Percentiles rank a stretch among this genome's conserved stretches.
These are phyloP conservation scores for Coregonus ussuriensis DNA, from an alignment of 2,797 vertebrate species.

Conservation along the genomic window DNA sequence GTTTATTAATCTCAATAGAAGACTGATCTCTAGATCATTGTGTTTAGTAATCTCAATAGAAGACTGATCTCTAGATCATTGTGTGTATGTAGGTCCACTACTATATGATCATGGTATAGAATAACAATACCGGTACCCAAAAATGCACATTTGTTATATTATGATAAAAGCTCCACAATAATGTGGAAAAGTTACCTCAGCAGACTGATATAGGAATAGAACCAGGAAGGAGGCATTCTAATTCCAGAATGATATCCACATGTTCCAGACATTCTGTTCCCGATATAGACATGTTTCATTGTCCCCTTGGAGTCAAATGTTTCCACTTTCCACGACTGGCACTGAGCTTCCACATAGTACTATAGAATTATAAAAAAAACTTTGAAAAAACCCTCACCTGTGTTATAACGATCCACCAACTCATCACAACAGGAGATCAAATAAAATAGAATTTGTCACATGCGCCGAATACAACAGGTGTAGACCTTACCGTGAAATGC, in stretches of 20 bases:
- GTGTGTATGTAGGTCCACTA: not conserved
- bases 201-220: not conserved
- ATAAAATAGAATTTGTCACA: no score
- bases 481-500: no score
- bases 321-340: constrained; percentile 44
- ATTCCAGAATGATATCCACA: constrained; percentile 9
- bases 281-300: not conserved
- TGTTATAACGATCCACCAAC: no score
- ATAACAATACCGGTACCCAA: not conserved
- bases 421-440: no score
- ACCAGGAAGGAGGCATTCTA: not conserved
- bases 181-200: not conserved
- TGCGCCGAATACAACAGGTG: no score
- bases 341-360: constrained; percentile 22
- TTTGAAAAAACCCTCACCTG: no score
- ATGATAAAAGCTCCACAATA: not conserved
- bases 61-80: not conserved
- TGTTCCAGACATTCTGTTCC: not conserved
- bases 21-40: no score
- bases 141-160: not conserved
- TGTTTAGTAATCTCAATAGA: not conserved
- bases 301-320: constrained; percentile 11
- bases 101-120: not conserved
- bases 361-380: not conserved
- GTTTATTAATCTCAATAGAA: no score